Evolutionary conservation across 92 coral and sea anemone genomes (phyloP), one percentile per base, ranked within the genome.

Genomic region (Montipora capitata): DNA sequence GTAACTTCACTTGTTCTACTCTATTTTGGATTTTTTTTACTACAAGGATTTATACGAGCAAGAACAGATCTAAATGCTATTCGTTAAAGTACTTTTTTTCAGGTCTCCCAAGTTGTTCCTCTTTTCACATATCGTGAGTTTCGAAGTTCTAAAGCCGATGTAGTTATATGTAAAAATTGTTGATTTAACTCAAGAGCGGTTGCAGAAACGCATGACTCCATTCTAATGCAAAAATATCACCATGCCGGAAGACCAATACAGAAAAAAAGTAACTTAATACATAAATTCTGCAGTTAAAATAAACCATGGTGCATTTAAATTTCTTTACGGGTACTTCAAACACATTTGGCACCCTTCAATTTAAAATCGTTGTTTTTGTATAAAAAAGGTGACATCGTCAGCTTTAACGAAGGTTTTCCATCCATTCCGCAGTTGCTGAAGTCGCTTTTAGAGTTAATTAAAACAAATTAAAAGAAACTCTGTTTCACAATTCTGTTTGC

Each of bases 381-480:
- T 17, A 0, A 59, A 40, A 63, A 39, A 0, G 68, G 68, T 63
- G 68, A 16, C 39, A 7, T 0, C 11, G 17, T 63, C 39, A 16
- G 10, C 38, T 63, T 48, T 42, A 43, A 40, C 54, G 57, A 16
- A 13, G 81, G 7, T 63, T 41, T 6, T 2, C 10, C 27, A 6
- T 51, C 40, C 82, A 63, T 10, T 16, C 15, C 0, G 65, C 52
- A 48, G 52, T 48, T 48, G 0, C 13, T 40, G 1, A 16, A 59
- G 48, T 38, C 65, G 35, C 35, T 27, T 16, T 77, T 77, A 41
- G 40, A 77, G 82, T 77, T 77, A 61, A 77, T 77, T 77, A 77
- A 27, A 39, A 7, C 56, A 77, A 77, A 77, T 77, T 77, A 77
- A 48, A 61, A 70, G 40, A 77, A 77, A 48, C 10, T 48, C 58